phyloP scores from a whole-genome alignment of 30 jellyfish, hydroid and myxozoan genomes.

The Nemopilema nomurai region DNA sequence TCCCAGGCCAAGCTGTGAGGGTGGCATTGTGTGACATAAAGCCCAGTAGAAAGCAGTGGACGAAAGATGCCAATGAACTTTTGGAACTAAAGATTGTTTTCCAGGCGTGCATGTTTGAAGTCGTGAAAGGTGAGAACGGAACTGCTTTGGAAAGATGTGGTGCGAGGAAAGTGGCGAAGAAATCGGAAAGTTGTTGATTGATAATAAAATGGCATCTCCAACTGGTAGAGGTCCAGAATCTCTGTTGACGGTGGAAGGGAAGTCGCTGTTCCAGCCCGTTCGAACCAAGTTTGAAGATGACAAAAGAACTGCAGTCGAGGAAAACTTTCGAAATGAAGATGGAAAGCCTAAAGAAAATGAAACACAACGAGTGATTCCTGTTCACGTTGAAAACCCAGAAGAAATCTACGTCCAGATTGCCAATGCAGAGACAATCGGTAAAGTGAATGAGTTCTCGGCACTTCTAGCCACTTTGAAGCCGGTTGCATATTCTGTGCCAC shows the following conservation, averaged over 20 bases:
- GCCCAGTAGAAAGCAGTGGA: constrained; percentile 32
- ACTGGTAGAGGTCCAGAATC: too few relatives aligned
- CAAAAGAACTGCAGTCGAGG: background rate
- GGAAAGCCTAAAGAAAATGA: background rate
- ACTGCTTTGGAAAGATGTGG: background rate
- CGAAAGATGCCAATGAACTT: constrained; percentile 8
- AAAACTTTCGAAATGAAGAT: constrained; percentile 1
- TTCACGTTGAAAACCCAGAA: constrained; percentile 63
- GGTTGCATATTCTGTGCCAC: constrained; percentile 8
- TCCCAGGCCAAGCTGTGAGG: constrained; percentile 70
- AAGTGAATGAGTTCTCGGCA: constrained; percentile 43
- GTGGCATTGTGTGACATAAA: constrained; percentile 35
- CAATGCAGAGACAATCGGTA: constrained; percentile 32
- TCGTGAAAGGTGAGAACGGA: constrained; percentile 1
- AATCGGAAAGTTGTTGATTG: constrained; percentile 21
- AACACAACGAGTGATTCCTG: constrained; percentile 26
- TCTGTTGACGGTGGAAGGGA: too few relatives aligned
- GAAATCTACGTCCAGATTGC: constrained; percentile 61
- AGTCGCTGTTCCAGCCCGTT: too few relatives aligned
- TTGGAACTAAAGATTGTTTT: constrained; percentile 24
- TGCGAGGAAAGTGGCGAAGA: background rate
- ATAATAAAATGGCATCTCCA: constrained; percentile 13
- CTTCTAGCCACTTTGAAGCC: constrained; percentile 5
- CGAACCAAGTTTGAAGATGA: too few relatives aligned
- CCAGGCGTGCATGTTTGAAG: constrained; percentile 27